Percentiles rank a stretch among this genome's conserved stretches.
Evolutionary conservation across 2,797 vertebrate genomes (phyloP).

Genomic region (Eurystomus glaucurus): DNA sequence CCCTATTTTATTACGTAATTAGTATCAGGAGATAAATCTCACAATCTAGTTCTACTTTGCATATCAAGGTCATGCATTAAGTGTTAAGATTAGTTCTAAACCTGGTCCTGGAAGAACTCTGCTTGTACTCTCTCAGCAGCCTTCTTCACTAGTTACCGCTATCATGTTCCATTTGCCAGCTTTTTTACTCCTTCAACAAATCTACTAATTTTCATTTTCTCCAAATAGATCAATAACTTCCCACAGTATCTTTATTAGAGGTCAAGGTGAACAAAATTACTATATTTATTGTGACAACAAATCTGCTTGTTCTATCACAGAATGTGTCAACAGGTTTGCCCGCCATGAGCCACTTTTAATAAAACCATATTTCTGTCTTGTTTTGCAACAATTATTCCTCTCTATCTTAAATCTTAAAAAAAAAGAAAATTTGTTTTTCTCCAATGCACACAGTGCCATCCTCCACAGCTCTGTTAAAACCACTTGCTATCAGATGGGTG

Average conservation of each 20-base stretch:
- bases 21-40: neutral
- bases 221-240: neutral
- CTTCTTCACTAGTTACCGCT: neutral
- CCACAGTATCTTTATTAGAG: neutral
- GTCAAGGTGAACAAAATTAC: neutral
- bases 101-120: neutral
- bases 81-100: neutral
- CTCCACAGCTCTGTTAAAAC: neutral
- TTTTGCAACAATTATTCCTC: neutral
- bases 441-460: neutral
- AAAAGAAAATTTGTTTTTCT: neutral
- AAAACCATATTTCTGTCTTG: neutral
- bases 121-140: neutral
- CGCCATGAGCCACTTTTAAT: neutral
- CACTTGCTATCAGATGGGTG: neutral
- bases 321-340: neutral
- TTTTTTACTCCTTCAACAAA: neutral
- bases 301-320: neutral
- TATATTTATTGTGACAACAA: neutral
- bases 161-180: neutral
- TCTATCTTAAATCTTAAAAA: neutral
- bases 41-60: neutral
- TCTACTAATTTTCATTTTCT: neutral
- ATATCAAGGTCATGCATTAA: neutral
- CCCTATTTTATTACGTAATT: neutral